Conservation (phyloP, 1,140 invertebrate genomes). For the Zaprionus gabonicus region DNA sequence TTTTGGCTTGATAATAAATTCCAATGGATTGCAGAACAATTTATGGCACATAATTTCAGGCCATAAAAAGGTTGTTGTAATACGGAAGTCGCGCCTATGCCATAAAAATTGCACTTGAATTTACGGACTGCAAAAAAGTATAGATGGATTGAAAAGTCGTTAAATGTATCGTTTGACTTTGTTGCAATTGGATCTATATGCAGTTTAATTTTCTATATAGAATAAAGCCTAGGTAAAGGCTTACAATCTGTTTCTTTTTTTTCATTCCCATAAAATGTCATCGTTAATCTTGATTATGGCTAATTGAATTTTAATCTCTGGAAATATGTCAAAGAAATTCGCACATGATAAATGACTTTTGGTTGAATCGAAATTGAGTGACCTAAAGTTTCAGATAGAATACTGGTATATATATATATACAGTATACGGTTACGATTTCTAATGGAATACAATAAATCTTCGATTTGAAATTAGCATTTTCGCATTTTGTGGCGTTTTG, state of each 20-base stretch:
- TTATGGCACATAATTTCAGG: slow-evolving; percentile 6
- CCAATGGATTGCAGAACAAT: slow-evolving; percentile 17
- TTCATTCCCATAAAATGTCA: slow-evolving; percentile 2
- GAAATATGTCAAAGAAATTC: slow-evolving; percentile 36
- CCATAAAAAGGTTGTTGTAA: slow-evolving; percentile 1
- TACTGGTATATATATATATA: not conserved
- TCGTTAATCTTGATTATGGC: slow-evolving; percentile 31
- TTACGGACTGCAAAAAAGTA: not conserved
- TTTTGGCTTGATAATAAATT: slow-evolving; percentile 36
- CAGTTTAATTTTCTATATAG: not conserved
- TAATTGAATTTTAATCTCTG: slow-evolving; percentile 38
- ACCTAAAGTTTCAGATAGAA: slow-evolving; percentile 17
- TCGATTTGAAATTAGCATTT: slow-evolving; percentile 32
- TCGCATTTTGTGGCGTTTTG: not conserved
- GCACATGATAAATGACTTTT: slow-evolving; percentile 35
- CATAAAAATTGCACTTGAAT: slow-evolving; percentile 6
- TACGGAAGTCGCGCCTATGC: slow-evolving; percentile 1
- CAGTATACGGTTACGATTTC: slow-evolving; percentile 26
- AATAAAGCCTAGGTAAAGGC: not conserved
- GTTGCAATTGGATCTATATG: not conserved
- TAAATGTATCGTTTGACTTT: not conserved
- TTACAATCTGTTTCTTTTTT: not conserved
- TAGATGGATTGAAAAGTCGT: not conserved
- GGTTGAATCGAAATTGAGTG: not conserved
- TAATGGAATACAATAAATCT: slow-evolving; percentile 52